These are phyloP conservation scores for Xiphophorus maculatus DNA, from an alignment of 2,113 vertebrate species.

Conservation along the genomic window DNA sequence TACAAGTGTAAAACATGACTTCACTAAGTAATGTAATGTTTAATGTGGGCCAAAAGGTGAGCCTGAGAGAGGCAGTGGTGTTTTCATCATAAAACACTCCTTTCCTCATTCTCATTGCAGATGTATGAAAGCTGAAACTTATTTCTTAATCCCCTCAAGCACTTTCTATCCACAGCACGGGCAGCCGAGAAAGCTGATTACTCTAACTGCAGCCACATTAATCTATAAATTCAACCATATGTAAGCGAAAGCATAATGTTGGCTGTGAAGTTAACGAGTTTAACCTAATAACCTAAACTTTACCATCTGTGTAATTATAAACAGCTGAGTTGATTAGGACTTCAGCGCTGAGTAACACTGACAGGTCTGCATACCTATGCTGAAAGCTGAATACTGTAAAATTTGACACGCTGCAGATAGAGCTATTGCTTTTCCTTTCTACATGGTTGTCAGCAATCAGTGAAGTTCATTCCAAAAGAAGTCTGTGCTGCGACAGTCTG, in stretches of 20 bases:
- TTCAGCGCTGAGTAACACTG: neutral
- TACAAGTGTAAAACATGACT: neutral
- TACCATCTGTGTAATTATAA: conserved; percentile 3
- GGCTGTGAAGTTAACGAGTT: neutral
- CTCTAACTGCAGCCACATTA: conserved; percentile 4
- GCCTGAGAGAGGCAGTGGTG: neutral
- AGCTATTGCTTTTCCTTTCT: neutral
- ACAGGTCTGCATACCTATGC: neutral
- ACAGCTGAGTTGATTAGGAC: conserved; percentile 2
- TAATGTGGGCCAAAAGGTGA: neutral
- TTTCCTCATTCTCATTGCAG: conserved; percentile 7
- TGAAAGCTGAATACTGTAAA: neutral
- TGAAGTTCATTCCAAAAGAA: neutral
- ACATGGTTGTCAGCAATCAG: neutral
- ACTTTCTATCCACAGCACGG: conserved; percentile 2
- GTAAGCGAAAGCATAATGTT: neutral
- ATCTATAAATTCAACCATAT: conserved; percentile 7
- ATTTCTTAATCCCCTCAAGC: conserved; percentile 17
- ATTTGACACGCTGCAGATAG: conserved; percentile 2
- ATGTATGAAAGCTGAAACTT: conserved; percentile 1
- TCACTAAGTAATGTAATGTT: neutral
- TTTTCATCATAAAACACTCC: neutral
- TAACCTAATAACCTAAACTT: conserved; percentile 7
- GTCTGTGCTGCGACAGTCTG: neutral
- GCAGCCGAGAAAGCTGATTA: neutral